Evolutionary conservation across 1,140 invertebrate species (phyloP), one percentile per base, ranked within the genome.

Genomic region (Physella acuta): DNA sequence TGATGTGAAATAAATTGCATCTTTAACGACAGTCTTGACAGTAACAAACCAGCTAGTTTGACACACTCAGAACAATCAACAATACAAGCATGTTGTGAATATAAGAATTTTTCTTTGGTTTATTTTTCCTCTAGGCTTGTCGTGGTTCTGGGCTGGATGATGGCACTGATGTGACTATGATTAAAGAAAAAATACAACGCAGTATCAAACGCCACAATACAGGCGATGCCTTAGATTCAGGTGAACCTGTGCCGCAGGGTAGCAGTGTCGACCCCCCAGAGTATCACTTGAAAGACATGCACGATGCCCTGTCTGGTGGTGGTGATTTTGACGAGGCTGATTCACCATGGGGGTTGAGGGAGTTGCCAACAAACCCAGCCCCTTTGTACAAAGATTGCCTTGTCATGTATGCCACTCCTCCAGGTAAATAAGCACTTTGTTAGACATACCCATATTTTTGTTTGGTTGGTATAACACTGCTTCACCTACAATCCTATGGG

Each of bases 361-460:
- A 68, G 11, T 3, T 68, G 2, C 56, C 55, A 30, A 39, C 71
- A 4, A 44, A 31, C 26, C 73, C 70, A 2, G 37, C 67, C 1
- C 94, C 95, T 17, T 88, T 90, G 70, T 91, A 94, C 84, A 94
- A 94, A 28, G 94, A 98, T 83, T 94, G 96, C 84, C 85, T 97
- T 14, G 92, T 97, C 76, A 92, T 91, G 34, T 97, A 94, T 84
- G 95, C 94, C 14, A 97, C 94, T 31, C 91, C 95, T 69, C 92
- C 94, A 80, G 92, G 78, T 79, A 71, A 26, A 44, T 59, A 30
- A n/a, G 20, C 28, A 30, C 11, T n/a, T n/a, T n/a, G n/a, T n/a
- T n/a, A n/a, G n/a, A n/a, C n/a, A n/a, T n/a, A n/a, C n/a, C n/a
- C n/a, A n/a, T n/a, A n/a, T n/a, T n/a, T n/a, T n/a, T n/a, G n/a